These are phyloP conservation scores for Pseudocheirus occidentalis DNA, from an alignment of 2,797 vertebrate genomes.

Conservation along the genomic window DNA sequence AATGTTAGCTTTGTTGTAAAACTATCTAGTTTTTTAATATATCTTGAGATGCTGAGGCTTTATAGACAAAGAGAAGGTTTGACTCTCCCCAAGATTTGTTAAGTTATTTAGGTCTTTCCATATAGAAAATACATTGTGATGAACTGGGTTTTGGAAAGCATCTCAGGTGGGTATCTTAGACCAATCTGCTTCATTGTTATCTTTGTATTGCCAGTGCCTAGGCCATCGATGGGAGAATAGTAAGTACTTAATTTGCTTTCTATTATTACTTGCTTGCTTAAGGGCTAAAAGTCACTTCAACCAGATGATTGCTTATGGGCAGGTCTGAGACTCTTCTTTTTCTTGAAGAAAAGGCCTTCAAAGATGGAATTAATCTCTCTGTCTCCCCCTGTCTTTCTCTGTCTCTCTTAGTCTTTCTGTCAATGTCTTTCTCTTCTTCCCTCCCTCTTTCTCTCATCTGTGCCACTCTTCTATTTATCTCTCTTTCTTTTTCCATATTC, in stretches of 20 bases:
- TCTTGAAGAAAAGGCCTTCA: background rate
- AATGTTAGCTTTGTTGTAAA: background rate
- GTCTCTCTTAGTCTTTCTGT: background rate
- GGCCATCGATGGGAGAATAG: background rate
- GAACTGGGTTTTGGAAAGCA: constrained; percentile 9
- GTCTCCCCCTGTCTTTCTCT: background rate
- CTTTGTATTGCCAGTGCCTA: background rate
- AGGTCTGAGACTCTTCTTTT: background rate
- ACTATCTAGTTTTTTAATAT: background rate
- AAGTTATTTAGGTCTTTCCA: constrained; percentile 6
- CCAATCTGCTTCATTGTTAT: background rate
- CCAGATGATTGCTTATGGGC: background rate
- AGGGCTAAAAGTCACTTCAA: background rate
- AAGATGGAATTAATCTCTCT: background rate
- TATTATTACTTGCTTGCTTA: background rate
- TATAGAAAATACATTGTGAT: background rate
- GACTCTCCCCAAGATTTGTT: constrained; percentile 15
- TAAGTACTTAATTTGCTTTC: background rate
- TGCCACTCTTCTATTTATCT: background rate
- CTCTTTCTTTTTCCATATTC: background rate
- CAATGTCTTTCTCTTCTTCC: background rate
- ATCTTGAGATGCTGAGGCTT: background rate
- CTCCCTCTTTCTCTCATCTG: background rate
- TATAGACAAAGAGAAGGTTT: background rate
- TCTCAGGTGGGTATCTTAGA: background rate